Percentiles rank a stretch among this genome's conserved stretches.
Evolutionary conservation across 2,888 invertebrate genomes (phyloP).

Genomic region (Saturnia pavonia): DNA sequence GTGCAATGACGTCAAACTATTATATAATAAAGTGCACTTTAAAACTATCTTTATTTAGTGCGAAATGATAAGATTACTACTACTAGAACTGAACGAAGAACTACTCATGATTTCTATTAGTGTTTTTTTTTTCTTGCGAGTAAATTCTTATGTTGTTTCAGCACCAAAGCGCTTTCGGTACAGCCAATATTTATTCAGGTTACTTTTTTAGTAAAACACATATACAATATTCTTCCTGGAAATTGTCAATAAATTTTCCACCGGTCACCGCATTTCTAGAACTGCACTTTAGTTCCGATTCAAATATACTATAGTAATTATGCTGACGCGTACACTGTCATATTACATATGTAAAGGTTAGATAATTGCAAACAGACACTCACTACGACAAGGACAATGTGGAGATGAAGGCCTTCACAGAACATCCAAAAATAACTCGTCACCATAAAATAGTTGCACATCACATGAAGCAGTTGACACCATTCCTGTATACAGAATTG

Average conservation of each 20-base stretch:
- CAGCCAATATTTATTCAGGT: no score
- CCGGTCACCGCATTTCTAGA: background rate
- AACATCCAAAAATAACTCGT: conserved; percentile 94
- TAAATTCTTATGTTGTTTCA: background rate
- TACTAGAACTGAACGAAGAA: background rate
- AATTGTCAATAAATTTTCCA: background rate
- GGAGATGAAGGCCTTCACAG: conserved; percentile 89
- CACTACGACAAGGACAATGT: conserved; percentile 88
- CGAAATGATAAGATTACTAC: conserved; percentile 5
- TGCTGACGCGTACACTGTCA: no score
- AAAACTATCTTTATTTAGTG: background rate
- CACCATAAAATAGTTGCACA: conserved; percentile 87
- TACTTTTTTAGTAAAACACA: no score
- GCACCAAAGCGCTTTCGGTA: background rate
- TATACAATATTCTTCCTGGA: no score
- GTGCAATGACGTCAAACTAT: conserved; percentile 7
- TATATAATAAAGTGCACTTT: background rate
- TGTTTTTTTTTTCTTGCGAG: conserved; percentile 3
- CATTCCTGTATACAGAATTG: conserved; percentile 75
- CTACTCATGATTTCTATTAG: background rate
- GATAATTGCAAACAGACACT: conserved; percentile 36
- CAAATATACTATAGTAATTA: no score
- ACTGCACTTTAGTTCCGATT: background rate
- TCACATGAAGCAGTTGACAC: conserved; percentile 86
- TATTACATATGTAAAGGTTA: background rate